A percentile compares a stretch with the other conserved stretches of the same genome.
Evolutionary conservation across 2,888 invertebrate genomes (phyloP).

Genomic region (Polietes domitor): DNA sequence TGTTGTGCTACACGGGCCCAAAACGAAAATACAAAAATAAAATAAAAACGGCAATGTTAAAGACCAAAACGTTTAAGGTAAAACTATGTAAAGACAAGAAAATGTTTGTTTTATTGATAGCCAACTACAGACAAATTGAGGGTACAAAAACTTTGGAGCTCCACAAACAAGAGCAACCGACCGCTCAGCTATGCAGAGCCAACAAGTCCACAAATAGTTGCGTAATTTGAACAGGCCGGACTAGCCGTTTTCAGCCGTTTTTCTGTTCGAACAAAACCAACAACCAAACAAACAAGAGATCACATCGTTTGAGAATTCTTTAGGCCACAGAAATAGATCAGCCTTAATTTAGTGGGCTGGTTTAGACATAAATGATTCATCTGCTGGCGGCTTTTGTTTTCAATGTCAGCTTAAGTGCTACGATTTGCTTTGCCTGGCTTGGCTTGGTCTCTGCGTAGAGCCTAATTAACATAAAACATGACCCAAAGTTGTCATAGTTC

Average conservation of each 20-base stretch:
- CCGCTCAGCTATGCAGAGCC: neutral
- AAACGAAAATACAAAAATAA: too few relatives aligned
- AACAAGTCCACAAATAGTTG: conserved; percentile 20
- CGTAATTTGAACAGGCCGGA: neutral
- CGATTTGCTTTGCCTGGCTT: too few relatives aligned
- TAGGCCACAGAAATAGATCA: neutral
- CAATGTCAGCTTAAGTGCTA: neutral
- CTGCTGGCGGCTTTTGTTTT: neutral
- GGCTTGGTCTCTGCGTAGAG: neutral
- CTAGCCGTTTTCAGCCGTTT: neutral
- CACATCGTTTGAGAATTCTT: neutral
- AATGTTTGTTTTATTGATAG: conserved; percentile 48
- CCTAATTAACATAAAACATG: conserved; percentile 29
- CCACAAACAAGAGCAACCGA: conserved; percentile 11
- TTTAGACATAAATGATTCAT: neutral
- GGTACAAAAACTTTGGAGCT: conserved; percentile 15
- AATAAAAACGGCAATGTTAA: conserved; percentile 25
- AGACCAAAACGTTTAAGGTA: conserved; percentile 50
- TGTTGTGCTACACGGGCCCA: neutral
- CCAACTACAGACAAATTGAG: conserved; percentile 37
- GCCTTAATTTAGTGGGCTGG: neutral
- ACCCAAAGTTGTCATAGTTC: conserved; percentile 14
- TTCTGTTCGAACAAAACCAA: neutral
- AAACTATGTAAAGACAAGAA: conserved; percentile 56
- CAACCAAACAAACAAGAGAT: neutral